phyloP scores from a whole-genome alignment of 2,113 vertebrate genomes.

The Cyanoderma ruficeps region DNA sequence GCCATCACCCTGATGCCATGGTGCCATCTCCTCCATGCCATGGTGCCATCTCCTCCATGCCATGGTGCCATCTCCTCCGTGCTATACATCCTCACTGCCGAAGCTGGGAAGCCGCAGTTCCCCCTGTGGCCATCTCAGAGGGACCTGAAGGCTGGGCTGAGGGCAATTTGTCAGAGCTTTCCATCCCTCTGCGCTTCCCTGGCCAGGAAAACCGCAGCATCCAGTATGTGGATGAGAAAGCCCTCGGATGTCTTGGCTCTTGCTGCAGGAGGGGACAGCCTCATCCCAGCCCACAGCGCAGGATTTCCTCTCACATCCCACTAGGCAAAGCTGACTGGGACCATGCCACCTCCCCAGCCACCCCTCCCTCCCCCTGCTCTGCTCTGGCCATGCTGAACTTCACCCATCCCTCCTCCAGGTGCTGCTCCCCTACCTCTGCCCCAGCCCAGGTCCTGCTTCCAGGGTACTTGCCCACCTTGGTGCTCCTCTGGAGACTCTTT shows the following conservation, averaged over 20 bases:
- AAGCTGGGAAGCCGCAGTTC: neutral
- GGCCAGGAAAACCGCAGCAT: accelerated
- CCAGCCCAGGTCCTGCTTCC: neutral
- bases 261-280: neutral
- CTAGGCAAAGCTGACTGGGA: accelerated
- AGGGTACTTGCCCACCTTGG: neutral
- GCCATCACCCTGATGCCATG: too few relatives aligned
- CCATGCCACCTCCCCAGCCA: accelerated
- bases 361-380: neutral
- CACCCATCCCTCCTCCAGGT: neutral
- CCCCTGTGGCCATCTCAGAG: neutral
- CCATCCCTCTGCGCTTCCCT: neutral
- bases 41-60: neutral
- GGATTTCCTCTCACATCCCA: neutral
- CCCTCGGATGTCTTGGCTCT: accelerated
- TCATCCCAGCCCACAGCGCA: accelerated
- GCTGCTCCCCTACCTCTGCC: neutral
- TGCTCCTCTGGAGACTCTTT: neutral
- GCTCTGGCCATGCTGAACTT: accelerated
- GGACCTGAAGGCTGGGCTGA: neutral
- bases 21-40: too few relatives aligned
- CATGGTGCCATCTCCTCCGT: neutral
- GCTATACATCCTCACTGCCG: accelerated
- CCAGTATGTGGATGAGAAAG: too few relatives aligned
- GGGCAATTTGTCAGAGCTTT: neutral